Evolutionary conservation across 2,888 invertebrate genomes (phyloP).

Genomic region (Hypsopygia costalis): DNA sequence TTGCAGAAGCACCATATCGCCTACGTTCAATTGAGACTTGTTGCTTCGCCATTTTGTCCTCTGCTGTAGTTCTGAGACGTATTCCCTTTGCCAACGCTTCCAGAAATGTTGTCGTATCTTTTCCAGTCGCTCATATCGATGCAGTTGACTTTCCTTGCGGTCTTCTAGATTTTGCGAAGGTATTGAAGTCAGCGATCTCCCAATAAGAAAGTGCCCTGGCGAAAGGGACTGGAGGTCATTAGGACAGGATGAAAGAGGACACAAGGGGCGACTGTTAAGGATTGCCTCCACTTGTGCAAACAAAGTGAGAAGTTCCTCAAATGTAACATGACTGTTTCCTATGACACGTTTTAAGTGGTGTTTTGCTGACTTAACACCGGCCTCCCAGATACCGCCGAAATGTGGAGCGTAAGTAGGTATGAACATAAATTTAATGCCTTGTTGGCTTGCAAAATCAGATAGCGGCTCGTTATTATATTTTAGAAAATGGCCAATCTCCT

Average conservation of each 20-base stretch:
- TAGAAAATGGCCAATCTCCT: constrained; percentile 21
- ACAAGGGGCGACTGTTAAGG: not conserved
- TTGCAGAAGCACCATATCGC: too few relatives aligned
- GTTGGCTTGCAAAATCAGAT: constrained; percentile 21
- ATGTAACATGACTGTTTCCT: not conserved
- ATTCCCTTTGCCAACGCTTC: too few relatives aligned
- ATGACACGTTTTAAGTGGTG: not conserved
- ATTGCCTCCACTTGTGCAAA: not conserved
- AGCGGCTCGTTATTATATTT: constrained; percentile 11
- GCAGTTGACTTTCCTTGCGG: too few relatives aligned
- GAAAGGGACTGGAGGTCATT: not conserved
- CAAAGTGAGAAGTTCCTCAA: not conserved
- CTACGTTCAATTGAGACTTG: too few relatives aligned
- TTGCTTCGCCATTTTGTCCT: too few relatives aligned
- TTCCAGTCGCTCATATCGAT: too few relatives aligned
- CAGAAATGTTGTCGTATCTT: too few relatives aligned
- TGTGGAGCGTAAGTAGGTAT: constrained; percentile 24
- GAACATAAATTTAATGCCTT: constrained; percentile 25
- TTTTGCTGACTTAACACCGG: constrained; percentile 5
- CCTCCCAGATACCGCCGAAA: constrained; percentile 23
- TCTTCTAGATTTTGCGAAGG: too few relatives aligned
- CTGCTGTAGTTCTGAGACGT: too few relatives aligned
- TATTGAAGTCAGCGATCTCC: not conserved
- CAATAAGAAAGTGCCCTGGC: not conserved
- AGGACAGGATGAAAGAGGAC: not conserved